A percentile compares a stretch with the other conserved stretches of the same genome.
phyloP scores from a whole-genome alignment of 2,797 vertebrate genomes.

The Muscicapa striata region DNA sequence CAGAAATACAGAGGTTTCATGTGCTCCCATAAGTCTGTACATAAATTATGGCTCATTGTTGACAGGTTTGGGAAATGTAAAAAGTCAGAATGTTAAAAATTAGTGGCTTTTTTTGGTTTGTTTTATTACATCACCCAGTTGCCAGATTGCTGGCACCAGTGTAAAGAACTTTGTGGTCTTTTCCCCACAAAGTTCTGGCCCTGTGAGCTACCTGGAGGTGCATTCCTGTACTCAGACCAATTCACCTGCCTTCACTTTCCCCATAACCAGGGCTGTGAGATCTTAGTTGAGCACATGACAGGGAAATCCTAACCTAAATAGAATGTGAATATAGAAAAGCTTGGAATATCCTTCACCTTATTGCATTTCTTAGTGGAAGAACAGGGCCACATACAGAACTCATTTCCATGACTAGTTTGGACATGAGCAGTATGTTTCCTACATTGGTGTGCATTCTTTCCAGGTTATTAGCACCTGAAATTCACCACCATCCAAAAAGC shows the following conservation, averaged over 20 bases:
- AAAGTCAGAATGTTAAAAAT: background rate
- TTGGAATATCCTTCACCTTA: background rate
- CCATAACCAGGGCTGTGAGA: background rate
- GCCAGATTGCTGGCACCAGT: accelerated
- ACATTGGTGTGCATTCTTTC: background rate
- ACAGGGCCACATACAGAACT: background rate
- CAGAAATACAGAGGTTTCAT: background rate
- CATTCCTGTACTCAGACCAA: background rate
- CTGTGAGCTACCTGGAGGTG: background rate
- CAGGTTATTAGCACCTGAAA: background rate
- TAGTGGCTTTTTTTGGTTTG: accelerated
- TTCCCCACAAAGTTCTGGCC: background rate
- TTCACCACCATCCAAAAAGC: background rate
- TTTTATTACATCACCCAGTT: background rate
- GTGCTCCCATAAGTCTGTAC: background rate
- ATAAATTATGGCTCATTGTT: background rate
- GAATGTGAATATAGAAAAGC: background rate
- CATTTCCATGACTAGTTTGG: background rate
- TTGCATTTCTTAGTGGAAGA: background rate
- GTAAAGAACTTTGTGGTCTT: background rate
- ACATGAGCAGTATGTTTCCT: background rate
- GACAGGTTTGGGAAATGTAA: background rate
- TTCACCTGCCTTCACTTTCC: background rate
- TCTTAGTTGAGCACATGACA: background rate
- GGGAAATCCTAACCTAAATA: background rate